Conservation (phyloP, 2,113 vertebrate genomes). For the Arothron firmamentum region DNA sequence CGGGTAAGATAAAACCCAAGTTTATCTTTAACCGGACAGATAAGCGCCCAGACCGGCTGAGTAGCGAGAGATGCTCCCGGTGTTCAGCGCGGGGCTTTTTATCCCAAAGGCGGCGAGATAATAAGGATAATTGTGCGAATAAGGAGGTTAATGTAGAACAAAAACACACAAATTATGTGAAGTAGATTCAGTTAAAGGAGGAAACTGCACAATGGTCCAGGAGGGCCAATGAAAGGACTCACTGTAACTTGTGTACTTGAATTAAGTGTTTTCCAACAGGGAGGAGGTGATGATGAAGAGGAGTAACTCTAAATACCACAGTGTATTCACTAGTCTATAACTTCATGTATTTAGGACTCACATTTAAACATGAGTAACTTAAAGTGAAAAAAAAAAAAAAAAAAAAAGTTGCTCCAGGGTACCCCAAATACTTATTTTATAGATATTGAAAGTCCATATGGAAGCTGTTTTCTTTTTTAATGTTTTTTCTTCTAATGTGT, state of each 20-base stretch:
- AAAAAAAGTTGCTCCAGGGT: neutral
- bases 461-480: neutral
- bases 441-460: neutral
- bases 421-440: neutral
- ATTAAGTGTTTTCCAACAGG: slow-evolving; percentile 28
- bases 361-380: neutral
- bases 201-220: neutral
- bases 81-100: slow-evolving; percentile 4
- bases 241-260: slow-evolving; percentile 34
- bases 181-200: neutral
- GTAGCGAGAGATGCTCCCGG: neutral
- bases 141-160: neutral
- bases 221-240: slow-evolving; percentile 27
- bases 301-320: neutral
- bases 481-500: neutral
- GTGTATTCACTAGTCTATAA: too few relatives aligned
- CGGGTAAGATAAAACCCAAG: slow-evolving; percentile 20
- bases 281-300: slow-evolving; percentile 4
- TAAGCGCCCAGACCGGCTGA: neutral
- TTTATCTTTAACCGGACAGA: neutral
- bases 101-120: slow-evolving; percentile 1
- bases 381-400: neutral
- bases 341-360: neutral
- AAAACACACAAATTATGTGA: neutral
- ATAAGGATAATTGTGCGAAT: neutral